Base-by-base conservation (phyloP, 2,113 vertebrate species). In the Crocuta crocuta region DNA sequence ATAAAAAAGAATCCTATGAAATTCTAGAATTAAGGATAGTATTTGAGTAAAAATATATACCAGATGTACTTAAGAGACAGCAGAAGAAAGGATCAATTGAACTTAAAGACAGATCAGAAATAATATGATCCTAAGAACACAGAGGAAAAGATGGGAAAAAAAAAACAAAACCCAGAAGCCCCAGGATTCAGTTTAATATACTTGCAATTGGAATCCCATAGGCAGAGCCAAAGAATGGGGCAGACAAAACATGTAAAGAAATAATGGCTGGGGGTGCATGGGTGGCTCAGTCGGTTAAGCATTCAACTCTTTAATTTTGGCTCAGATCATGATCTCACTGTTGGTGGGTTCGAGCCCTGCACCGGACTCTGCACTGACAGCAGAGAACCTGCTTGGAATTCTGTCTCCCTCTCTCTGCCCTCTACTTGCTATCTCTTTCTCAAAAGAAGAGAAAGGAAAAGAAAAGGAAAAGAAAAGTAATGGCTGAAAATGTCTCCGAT, bases 1-100 rank as follows among this genome's bases (percentile, higher is more conserved):
- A 94, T 33, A 80, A 80, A 89, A 89, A 91, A 61, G 53, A 86
- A 92, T 12, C 26, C 87, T 87, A 95, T 61, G 58, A 91, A 93
- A 90, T 65, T 94, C 39, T 74, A 80, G 61, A 89, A 79, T 35
- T 48, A 65, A 89, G 43, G 39, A 89, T 31, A 85, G 63, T 39
- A 95, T 55, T 55, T 88, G 31, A 83, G 48, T 45, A 83, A 74
- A 89, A 89, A 65, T 73, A 71, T 15, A 89, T 6, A 48, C 23
- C 15, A 73, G 81, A 78, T 50, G 50, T 43, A 55, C 26, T 48
- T 48, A 70, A 55, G 0, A 79, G 81, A 89, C 17, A 81, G 26
- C 0, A 73, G 70, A 92, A 76, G 15, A 58, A 92, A 84, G 68
- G 53, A 31, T 58, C 73, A 82, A 19, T 0, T 50, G 26, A 89